A percentile compares a stretch with the other conserved stretches of the same genome.
phyloP scores from a whole-genome alignment of 2,888 invertebrate species.

The Notocelia uddmanniana region DNA sequence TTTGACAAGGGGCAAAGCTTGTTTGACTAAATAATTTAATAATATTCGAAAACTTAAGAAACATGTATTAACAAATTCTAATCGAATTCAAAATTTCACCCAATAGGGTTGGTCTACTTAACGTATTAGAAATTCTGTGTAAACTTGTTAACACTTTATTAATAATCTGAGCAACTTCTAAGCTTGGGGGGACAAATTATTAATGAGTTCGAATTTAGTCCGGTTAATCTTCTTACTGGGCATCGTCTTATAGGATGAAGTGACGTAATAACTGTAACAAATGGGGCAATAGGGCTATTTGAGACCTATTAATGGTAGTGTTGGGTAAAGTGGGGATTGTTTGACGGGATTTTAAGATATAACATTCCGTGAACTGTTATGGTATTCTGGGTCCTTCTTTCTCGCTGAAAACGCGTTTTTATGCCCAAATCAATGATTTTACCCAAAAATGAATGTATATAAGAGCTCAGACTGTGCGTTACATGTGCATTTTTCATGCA shows the following conservation, averaged over 20 bases:
- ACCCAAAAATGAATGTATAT: no score
- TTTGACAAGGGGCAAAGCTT: no score
- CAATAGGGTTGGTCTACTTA: conserved; percentile 49
- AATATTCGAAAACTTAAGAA: no score
- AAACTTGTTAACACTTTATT: conserved; percentile 62
- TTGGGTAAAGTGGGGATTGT: background rate
- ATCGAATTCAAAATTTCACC: conserved; percentile 13
- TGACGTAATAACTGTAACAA: conserved; percentile 58
- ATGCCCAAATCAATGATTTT: no score
- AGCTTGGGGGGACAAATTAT: conserved; percentile 54
- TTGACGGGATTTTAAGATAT: background rate
- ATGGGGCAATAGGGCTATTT: conserved; percentile 49
- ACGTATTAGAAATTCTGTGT: conserved; percentile 53
- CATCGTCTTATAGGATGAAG: conserved; percentile 57
- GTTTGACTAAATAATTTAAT: no score
- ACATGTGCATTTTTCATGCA: no score
- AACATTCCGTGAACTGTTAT: no score
- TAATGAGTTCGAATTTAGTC: conserved; percentile 64
- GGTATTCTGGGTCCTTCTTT: no score
- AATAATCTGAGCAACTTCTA: conserved; percentile 64
- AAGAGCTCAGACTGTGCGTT: no score
- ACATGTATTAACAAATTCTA: conserved; percentile 22
- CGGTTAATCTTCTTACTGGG: conserved; percentile 72
- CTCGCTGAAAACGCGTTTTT: no score
- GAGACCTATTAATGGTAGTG: conserved; percentile 30